Conservation (phyloP, 2,797 vertebrate genomes). For the Eulemur mongoz region DNA sequence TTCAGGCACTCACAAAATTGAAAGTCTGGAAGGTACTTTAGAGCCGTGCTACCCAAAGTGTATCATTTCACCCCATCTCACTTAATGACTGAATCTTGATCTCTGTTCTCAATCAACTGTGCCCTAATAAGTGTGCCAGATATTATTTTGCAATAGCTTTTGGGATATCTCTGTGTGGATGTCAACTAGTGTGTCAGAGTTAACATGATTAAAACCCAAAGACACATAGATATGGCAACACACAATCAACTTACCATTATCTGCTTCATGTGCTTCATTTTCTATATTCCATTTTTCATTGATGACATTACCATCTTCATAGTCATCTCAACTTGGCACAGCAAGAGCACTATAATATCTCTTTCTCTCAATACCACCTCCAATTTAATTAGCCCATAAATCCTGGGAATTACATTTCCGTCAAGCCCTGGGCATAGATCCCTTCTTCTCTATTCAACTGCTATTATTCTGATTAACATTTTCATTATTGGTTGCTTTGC, state of each 20-base stretch:
- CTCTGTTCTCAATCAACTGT: not conserved
- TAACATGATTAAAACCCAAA: not conserved
- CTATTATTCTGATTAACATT: slow-evolving; percentile 31
- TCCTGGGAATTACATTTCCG: not conserved
- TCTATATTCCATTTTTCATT: not conserved
- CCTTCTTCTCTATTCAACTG: not conserved
- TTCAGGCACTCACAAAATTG: not conserved
- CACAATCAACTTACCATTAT: not conserved
- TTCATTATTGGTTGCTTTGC: not conserved
- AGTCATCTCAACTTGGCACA: not conserved
- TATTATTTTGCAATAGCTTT: slow-evolving; percentile 8
- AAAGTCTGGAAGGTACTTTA: not conserved
- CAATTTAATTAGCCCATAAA: slow-evolving; percentile 7
- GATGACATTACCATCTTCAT: not conserved
- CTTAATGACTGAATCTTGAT: not conserved
- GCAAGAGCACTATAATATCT: not conserved
- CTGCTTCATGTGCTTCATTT: not conserved
- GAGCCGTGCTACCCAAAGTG: not conserved
- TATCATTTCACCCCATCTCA: not conserved
- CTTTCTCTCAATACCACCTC: not conserved
- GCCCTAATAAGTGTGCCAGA: not conserved
- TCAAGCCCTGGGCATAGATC: not conserved
- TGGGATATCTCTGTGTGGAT: not conserved
- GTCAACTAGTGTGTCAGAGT: not conserved
- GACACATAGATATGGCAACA: not conserved